These are phyloP conservation scores for Pangasius macronema DNA, from an alignment of 2,797 vertebrate species.

Conservation along the genomic window DNA sequence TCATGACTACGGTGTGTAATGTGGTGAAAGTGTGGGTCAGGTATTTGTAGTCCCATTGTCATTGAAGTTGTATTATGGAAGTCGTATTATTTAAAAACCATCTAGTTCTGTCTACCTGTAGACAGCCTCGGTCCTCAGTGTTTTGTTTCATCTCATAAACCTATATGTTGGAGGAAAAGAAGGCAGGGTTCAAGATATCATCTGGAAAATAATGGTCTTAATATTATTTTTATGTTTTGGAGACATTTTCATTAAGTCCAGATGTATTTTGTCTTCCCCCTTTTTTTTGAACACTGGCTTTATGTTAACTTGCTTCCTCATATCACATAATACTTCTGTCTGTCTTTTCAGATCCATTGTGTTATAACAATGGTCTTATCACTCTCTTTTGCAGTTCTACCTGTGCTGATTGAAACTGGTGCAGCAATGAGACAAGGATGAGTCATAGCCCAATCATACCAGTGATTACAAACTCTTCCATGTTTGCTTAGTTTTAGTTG, in stretches of 20 bases:
- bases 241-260: neutral
- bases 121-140: neutral
- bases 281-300: neutral
- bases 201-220: neutral
- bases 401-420: constrained; percentile 9
- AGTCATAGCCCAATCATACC: constrained; percentile 28
- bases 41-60: constrained; percentile 31
- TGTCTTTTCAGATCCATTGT: constrained; percentile 15
- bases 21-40: neutral
- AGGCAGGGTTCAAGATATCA: neutral
- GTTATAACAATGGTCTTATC: constrained; percentile 1
- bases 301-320: neutral
- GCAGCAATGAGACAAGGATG: constrained; percentile 18
- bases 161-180: neutral
- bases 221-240: neutral
- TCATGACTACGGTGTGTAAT: neutral
- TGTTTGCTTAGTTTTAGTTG: constrained; percentile 24
- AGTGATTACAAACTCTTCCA: constrained; percentile 14
- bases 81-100: constrained; percentile 15
- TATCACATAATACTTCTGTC: neutral
- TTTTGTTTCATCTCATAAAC: neutral
- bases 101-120: neutral
- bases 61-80: neutral
- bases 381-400: neutral
- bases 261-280: neutral